Base-by-base conservation (phyloP, 2,888 invertebrate species). In the Torymus texanus region DNA sequence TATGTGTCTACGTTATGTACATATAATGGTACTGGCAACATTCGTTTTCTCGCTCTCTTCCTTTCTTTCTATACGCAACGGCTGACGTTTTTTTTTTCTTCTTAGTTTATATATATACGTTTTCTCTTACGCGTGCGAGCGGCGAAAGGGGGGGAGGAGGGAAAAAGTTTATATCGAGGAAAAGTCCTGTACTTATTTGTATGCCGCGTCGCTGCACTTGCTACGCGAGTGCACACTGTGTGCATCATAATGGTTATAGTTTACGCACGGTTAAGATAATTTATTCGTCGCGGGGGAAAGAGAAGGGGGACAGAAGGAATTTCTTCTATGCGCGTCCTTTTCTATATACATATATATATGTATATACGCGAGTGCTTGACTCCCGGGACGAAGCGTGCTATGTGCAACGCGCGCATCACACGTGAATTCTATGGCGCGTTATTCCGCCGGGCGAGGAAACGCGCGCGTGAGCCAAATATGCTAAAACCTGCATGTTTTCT, bases 91-190 rank as follows among this genome's bases (percentile, higher is more conserved):
- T 76, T 76, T 56, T 29, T 41, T 53, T 55, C 21, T 21, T 21
- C 21, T 21, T 21, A 21, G 21, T 21, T 21, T 21, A 21, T 21
- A 21, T 21, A 21, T 21, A 21, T 21, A 21, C 11, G 41, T 24
- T 62, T 24, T 56, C 73, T 29, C 8, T 63, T 68, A 13, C 51
- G 58, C 58, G 29, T 18, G 16, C 74, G 58, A 24, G 21, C 2
- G 58, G 58, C 21, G 41, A 8, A 41, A 41, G 41, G 41, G 3
- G 29, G 21, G 2, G 21, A 66, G n/a, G 59, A 16, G 58, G 79
- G 71, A 55, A 79, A 75, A 75, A 75, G 62, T 75, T 74, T 75
- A 21, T 21, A 75, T 79, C 65, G 67, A 66, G 67, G 59, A 75
- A 79, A 79, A 79, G 66, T 75, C 65, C 24, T 16, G 66, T 51